Base-by-base conservation (phyloP, 2,797 vertebrate species). In the Poeciliopsis gracilis region DNA sequence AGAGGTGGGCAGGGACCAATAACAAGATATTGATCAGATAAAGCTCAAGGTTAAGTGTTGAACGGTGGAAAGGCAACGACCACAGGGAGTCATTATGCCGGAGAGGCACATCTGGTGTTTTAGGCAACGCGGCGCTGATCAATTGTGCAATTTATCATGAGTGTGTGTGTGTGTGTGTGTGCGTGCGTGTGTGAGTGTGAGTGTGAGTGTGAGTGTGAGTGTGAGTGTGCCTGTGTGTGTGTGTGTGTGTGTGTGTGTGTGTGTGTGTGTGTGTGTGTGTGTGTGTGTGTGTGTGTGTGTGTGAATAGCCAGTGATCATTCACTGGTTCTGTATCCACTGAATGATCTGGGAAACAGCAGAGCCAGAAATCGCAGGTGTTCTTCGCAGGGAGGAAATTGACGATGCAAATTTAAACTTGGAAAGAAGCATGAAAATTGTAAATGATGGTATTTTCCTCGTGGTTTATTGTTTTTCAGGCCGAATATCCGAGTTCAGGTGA, bases 31-130 rank as follows among this genome's bases (percentile, higher is more conserved):
- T 91, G 87, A 89, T 94, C 89, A 85, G 82, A 84, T 81, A 59
- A 89, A 59, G 72, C 84, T 93, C 91, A 94, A 94, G 92, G 94
- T 95, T 94, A 95, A 93, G 84, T 77, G 88, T 87, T 82, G 82
- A 83, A 75, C 81, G 75, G 84, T 86, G 72, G 73, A 73, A 86
- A 79, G 55, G 77, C 36, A 73, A 38, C 86, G 76, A 61, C 87
- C 51, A 84, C 51, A 28, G 92, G 91, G 88, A 82, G 80, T 73
- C 30, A 81, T 92, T 89, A 80, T 53, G 81, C 78, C 63, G 82
- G 84, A 92, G 90, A 74, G 83, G 75, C 53, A 77, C 92, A 92
- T 93, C 92, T 94, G 92, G 80, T 86, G 84, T 86, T 84, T 51
- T 84, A 86, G 82, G 82, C 88, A 72, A 88, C 87, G 88, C 84